These are phyloP conservation scores for Fringilla coelebs DNA, from an alignment of 2,797 vertebrate species.

Conservation along the genomic window DNA sequence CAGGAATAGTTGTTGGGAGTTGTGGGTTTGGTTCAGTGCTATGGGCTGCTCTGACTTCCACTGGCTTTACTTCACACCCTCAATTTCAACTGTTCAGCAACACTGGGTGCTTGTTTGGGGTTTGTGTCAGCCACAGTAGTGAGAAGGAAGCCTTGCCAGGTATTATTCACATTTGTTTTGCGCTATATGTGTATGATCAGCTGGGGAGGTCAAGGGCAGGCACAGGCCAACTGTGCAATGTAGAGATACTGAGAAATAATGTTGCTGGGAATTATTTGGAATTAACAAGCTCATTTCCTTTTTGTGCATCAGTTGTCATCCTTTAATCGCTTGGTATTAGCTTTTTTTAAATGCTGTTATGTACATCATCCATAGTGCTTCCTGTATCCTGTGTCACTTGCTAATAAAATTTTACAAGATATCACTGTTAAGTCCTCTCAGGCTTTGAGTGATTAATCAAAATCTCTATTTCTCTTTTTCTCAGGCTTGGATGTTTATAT, in stretches of 20 bases:
- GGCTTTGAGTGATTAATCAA: not conserved
- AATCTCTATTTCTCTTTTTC: not conserved
- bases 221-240: not conserved
- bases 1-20: not conserved
- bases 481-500: constrained; percentile 8
- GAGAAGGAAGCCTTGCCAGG: not conserved
- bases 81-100: not conserved
- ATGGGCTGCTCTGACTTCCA: not conserved
- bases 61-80: not conserved
- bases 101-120: rapidly evolving
- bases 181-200: not conserved
- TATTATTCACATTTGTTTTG: not conserved
- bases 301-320: not conserved
- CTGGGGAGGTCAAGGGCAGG: not conserved
- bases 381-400: not conserved
- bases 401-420: not conserved
- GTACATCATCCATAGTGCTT: not conserved
- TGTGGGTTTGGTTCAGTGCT: not conserved
- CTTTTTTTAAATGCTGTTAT: not conserved
- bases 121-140: not conserved
- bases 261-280: not conserved
- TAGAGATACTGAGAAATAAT: not conserved
- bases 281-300: constrained; percentile 2
- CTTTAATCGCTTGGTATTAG: not conserved
- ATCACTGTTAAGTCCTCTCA: not conserved